These are phyloP conservation scores for Caiman crocodilus DNA, from an alignment of 2,797 vertebrate genomes.

Conservation along the genomic window DNA sequence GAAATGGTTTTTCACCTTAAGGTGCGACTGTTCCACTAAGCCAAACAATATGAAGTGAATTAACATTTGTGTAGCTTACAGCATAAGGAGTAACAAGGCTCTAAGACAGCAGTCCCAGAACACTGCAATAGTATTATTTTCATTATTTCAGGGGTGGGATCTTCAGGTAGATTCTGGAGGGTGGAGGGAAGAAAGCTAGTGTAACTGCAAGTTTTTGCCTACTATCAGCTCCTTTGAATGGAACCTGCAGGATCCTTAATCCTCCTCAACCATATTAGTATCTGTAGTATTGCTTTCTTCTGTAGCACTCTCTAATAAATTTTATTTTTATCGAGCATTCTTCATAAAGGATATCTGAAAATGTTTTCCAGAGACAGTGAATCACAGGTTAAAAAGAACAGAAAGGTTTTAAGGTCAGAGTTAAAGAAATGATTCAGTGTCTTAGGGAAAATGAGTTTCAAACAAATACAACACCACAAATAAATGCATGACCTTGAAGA, in stretches of 20 bases:
- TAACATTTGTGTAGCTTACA: no score
- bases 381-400: conserved; percentile 23
- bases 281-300: background rate
- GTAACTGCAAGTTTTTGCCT: background rate
- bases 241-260: background rate
- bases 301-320: conserved; percentile 2
- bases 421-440: conserved; percentile 15
- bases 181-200: background rate
- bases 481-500: background rate
- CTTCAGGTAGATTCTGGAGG: background rate
- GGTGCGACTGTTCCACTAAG: no score
- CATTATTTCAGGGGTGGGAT: background rate
- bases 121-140: background rate
- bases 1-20: no score
- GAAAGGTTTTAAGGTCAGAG: conserved; percentile 7
- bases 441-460: conserved; percentile 17
- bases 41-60: no score
- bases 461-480: background rate
- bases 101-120: background rate
- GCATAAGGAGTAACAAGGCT: no score
- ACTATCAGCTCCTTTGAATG: background rate
- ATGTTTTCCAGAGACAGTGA: conserved; percentile 13
- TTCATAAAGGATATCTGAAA: conserved; percentile 10
- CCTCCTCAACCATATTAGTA: background rate
- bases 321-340: background rate